These are phyloP conservation scores for Pheosia gnoma DNA, from an alignment of 2,888 invertebrate genomes.

Conservation along the genomic window DNA sequence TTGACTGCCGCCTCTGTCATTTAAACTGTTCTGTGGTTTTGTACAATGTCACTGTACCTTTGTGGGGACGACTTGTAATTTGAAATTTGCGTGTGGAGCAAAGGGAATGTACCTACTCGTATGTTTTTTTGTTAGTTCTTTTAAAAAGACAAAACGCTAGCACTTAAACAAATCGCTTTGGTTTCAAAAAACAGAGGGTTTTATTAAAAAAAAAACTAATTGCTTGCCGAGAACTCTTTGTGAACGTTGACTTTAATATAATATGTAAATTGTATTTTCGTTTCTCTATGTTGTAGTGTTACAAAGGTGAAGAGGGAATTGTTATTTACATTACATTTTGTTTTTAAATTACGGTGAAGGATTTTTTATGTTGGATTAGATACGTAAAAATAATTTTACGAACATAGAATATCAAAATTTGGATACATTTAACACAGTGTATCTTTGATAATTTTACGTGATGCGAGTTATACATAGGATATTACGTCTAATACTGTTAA, in stretches of 20 bases:
- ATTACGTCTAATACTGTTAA: no score
- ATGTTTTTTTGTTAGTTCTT: constrained; percentile 39
- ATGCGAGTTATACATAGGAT: no score
- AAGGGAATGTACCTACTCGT: constrained; percentile 27
- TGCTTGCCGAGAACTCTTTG: not conserved
- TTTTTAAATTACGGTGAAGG: not conserved
- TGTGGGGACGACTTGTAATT: constrained; percentile 48
- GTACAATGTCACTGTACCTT: constrained; percentile 41
- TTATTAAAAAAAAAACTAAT: constrained; percentile 12
- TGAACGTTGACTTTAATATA: constrained; percentile 12
- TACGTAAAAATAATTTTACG: not conserved
- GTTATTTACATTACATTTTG: not conserved
- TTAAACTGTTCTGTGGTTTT: constrained; percentile 46
- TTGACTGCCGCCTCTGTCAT: constrained; percentile 44
- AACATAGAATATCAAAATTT: no score
- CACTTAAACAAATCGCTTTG: constrained; percentile 33
- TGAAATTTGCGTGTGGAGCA: constrained; percentile 54
- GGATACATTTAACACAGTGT: no score
- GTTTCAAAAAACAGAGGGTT: constrained; percentile 1
- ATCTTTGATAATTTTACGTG: no score
- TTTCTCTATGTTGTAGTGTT: constrained; percentile 3
- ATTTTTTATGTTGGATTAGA: not conserved
- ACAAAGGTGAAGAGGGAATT: not conserved
- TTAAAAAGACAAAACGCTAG: constrained; percentile 27
- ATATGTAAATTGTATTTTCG: constrained; percentile 2